Conservation (phyloP, 2,888 invertebrate species). For the Sesia apiformis region DNA sequence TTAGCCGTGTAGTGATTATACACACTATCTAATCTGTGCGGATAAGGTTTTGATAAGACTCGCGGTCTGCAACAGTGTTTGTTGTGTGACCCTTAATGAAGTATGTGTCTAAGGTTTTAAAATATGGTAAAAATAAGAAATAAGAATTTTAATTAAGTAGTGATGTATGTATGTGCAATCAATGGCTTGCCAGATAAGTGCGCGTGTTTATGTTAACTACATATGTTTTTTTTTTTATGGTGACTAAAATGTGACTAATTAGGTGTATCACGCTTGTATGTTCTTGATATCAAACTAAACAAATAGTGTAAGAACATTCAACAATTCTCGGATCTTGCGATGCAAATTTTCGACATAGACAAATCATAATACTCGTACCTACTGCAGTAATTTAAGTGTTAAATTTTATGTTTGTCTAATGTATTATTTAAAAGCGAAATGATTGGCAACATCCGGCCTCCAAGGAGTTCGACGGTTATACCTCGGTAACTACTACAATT, state of each 20-base stretch:
- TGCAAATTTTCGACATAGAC: too few relatives aligned
- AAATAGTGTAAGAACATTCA: too few relatives aligned
- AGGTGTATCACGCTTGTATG: too few relatives aligned
- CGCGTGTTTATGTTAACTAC: too few relatives aligned
- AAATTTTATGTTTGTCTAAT: not conserved
- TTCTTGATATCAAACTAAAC: too few relatives aligned
- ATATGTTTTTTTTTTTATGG: too few relatives aligned
- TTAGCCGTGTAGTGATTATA: conserved; percentile 56
- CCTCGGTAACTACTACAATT: not conserved
- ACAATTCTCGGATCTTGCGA: too few relatives aligned
- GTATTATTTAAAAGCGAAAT: not conserved
- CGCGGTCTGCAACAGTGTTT: conserved; percentile 27
- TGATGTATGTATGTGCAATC: not conserved
- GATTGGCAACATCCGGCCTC: not conserved
- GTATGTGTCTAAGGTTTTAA: not conserved
- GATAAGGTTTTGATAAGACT: conserved; percentile 47
- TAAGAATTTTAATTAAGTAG: not conserved
- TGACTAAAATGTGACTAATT: too few relatives aligned
- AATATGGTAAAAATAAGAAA: not conserved
- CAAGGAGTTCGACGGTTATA: not conserved
- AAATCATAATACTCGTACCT: too few relatives aligned
- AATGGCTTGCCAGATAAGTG: too few relatives aligned
- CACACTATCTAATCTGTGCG: conserved; percentile 51
- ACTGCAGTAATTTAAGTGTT: too few relatives aligned
- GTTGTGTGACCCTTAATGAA: not conserved